Conservation (phyloP, 2,113 vertebrate genomes). For the Nothobranchius kuhntae region DNA sequence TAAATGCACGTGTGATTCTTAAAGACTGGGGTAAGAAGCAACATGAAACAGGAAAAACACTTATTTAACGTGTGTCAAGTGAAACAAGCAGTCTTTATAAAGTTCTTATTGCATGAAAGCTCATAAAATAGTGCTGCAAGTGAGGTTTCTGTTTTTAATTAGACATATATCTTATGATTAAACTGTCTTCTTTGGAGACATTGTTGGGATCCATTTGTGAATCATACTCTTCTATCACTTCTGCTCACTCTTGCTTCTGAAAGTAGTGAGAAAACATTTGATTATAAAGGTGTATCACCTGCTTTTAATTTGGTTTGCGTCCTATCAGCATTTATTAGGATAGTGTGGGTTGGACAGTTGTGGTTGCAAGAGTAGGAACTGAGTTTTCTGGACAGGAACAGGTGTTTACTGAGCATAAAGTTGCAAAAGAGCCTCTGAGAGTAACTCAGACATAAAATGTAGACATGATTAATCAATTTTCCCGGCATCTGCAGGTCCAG, state of each 20-base stretch:
- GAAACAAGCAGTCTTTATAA: conserved; percentile 4
- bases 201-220: background rate
- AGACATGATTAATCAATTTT: too few species aligned
- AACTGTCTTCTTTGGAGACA: conserved; percentile 6
- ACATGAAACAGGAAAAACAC: background rate
- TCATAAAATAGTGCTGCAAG: conserved; percentile 3
- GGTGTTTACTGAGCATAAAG: background rate
- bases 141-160: conserved; percentile 12
- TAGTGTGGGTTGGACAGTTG: background rate
- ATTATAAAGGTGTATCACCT: background rate
- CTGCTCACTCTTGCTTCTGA: background rate
- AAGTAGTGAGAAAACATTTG: too few species aligned
- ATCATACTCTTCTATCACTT: background rate
- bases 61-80: background rate
- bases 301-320: background rate
- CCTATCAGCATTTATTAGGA: background rate
- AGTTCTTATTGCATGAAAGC: conserved; percentile 5
- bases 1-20: conserved; percentile 33
- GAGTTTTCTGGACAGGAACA: background rate
- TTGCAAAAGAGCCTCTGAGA: too few species aligned
- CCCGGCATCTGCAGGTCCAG: too few species aligned
- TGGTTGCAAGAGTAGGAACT: background rate
- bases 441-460: too few species aligned
- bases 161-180: conserved; percentile 12
- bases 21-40: conserved; percentile 5